Evolutionary conservation across 2,888 invertebrate genomes (phyloP).

Genomic region (Dorcus hopei): DNA sequence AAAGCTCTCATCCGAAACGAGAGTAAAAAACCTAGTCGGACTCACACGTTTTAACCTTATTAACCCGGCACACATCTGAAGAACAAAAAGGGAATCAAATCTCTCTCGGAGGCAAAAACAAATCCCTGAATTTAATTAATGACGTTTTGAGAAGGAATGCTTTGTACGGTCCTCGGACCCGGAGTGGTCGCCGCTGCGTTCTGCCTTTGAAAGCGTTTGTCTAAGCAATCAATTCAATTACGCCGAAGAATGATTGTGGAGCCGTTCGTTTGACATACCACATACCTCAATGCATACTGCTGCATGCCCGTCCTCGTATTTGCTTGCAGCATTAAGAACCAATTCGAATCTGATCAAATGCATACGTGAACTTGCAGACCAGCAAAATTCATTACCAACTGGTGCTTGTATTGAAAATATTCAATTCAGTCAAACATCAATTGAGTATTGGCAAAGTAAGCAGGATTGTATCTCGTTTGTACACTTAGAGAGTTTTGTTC

Average conservation of each 20-base stretch:
- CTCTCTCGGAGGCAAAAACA: constrained; percentile 45
- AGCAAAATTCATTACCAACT: no score
- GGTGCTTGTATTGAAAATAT: no score
- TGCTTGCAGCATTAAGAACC: neutral
- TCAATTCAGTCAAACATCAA: no score
- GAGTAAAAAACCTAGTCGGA: neutral
- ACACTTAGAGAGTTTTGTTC: no score
- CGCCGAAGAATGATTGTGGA: constrained; percentile 44
- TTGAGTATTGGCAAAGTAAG: no score
- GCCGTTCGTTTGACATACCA: constrained; percentile 43
- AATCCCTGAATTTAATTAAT: constrained; percentile 51
- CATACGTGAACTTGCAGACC: no score
- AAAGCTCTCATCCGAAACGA: neutral
- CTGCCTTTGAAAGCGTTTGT: constrained; percentile 47
- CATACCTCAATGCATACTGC: constrained; percentile 28
- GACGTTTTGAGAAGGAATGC: constrained; percentile 49
- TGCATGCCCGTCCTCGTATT: neutral
- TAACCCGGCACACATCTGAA: constrained; percentile 36
- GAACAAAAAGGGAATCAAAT: constrained; percentile 47
- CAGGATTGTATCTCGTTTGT: no score
- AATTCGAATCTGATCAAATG: neutral
- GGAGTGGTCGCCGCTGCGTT: constrained; percentile 26
- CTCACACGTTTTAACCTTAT: constrained; percentile 42
- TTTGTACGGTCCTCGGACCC: constrained; percentile 39
- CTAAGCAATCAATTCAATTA: constrained; percentile 51